Conservation (phyloP, 2,888 invertebrate species). For the Eupithecia insigniata region DNA sequence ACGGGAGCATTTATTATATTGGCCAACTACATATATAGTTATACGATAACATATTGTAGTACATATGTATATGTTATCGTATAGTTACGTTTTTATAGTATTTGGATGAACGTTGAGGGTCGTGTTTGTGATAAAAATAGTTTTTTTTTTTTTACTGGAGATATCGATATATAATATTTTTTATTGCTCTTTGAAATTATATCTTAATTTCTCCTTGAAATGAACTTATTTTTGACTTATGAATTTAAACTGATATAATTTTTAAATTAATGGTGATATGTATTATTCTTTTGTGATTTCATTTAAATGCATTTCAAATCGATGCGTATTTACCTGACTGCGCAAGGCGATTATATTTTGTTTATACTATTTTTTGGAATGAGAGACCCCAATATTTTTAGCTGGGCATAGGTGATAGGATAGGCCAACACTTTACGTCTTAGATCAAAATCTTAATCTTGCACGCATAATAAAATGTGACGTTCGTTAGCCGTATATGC, state of each 20-base stretch:
- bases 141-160: constrained; percentile 15
- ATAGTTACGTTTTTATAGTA: constrained; percentile 52
- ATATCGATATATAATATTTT: too few species aligned
- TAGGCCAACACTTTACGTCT: constrained; percentile 2
- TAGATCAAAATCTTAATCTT: constrained; percentile 11
- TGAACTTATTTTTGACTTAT: not conserved
- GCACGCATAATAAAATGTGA: constrained; percentile 18
- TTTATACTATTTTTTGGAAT: constrained; percentile 4
- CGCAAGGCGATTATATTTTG: not conserved
- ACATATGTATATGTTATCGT: too few species aligned
- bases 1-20: constrained; percentile 64
- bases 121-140: constrained; percentile 56
- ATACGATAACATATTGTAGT: too few species aligned
- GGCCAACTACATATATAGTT: too few species aligned
- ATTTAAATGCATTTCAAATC: constrained; percentile 10
- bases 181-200: constrained; percentile 11
- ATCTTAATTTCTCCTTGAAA: constrained; percentile 8
- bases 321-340: constrained; percentile 2
- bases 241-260: not conserved
- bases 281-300: not conserved
- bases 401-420: constrained; percentile 8
- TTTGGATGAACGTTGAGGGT: constrained; percentile 49
- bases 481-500: not conserved
- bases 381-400: constrained; percentile 16
- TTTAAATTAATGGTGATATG: not conserved